Base-by-base conservation (phyloP, 2,113 vertebrate species). In the Sardina pilchardus region DNA sequence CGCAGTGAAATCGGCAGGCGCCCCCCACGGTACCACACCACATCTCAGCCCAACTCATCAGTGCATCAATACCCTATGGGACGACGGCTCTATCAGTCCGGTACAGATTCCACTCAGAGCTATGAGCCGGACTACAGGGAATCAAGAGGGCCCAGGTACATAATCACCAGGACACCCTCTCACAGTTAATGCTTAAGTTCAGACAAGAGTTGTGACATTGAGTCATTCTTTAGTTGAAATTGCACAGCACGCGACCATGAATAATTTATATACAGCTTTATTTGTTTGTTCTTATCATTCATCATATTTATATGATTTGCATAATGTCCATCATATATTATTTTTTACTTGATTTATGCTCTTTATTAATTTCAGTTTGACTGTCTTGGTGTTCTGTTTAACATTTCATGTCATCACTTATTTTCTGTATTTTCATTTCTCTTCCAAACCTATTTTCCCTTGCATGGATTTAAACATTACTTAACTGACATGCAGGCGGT, bases 1-100 rank as follows among this genome's bases (percentile, higher is more conserved):
- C 97, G 97, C 87, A 97, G 97, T 1, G 98, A 99, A 92, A 96
- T 95, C 5, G 96, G 96, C 91, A 95, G 95, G 92, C 89, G 96
- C 50, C 98, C 97, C 0, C 96, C 96, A 17, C 96, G 93, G 0
- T 98, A 94, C 91, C 95, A 97, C 91, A 97, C 95, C 3, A 96
- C 97, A 0, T 90, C 93, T 0, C 98, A 99, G 91, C 97, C 96
- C 83, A 98, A 97, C 0, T 97, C 97, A 21, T 99, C 98, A 0
- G 91, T 96, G 45, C 97, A 98, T 93, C 98, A 99, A 92, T 99
- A 97, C 88, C 92, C 97, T 0, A 94, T 95, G 12, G 95, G 95
- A 0, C 89, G 94, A 6, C 95, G 93, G 82, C 89, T 94, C 84
- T 96, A 96, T 80, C 96, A 95, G 42, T 89, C 93, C 34, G 95